These are phyloP conservation scores for Pteropus rufus DNA, from an alignment of 2,797 vertebrate species.

Conservation along the genomic window DNA sequence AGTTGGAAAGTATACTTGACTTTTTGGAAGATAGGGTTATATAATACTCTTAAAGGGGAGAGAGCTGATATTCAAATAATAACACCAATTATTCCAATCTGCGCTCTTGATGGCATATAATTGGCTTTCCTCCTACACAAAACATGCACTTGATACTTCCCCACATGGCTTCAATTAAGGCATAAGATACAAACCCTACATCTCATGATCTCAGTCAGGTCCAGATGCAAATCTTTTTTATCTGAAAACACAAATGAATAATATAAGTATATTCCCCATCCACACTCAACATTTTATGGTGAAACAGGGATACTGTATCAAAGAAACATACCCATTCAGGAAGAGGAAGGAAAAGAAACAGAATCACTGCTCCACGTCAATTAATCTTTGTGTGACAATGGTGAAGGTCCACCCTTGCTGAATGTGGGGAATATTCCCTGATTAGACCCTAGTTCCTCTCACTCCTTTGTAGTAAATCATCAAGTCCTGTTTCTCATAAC, in stretches of 20 bases:
- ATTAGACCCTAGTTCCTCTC: background rate
- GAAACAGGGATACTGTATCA: background rate
- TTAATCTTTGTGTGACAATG: background rate
- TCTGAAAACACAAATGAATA: background rate
- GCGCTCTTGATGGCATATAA: background rate
- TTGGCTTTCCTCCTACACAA: background rate
- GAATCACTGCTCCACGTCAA: background rate
- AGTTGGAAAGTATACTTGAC: background rate
- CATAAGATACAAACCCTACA: background rate
- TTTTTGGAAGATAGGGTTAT: background rate
- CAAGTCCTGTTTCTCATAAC: background rate
- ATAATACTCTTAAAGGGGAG: background rate
- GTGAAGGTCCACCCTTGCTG: background rate
- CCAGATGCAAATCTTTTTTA: background rate
- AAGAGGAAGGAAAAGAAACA: background rate
- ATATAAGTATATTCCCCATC: background rate
- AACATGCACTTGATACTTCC: background rate
- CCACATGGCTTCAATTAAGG: background rate
- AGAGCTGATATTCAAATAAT: background rate
- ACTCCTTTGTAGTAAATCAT: background rate
- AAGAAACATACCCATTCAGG: background rate
- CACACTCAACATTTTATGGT: background rate
- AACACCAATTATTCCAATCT: background rate
- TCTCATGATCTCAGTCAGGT: background rate
- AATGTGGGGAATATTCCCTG: background rate